Evolutionary conservation across 2,888 invertebrate genomes (phyloP), one percentile per base, ranked within the genome.

Genomic region (Agrotis puta): DNA sequence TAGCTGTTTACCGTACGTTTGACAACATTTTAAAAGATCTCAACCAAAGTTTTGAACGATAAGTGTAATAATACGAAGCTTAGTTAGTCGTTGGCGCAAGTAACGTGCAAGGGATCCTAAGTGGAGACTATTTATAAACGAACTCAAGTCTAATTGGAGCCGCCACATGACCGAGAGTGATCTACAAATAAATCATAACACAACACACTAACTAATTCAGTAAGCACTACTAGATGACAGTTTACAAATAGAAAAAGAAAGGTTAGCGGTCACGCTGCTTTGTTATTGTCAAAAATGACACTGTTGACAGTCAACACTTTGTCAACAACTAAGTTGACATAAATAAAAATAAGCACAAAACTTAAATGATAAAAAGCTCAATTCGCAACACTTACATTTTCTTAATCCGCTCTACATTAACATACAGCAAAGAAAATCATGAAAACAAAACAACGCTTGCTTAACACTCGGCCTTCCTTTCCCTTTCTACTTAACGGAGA

Each of bases 361-460:
- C 47, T 47, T 24, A 58, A 70, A 64, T 53, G 1, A 64, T 53
- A 68, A 81, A 82, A 82, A 82, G 77, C 73, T 67, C 64, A 70
- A 79, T 72, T 39, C 81, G 85, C 74, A 70, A 81, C 82, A 94
- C 95, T 95, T 93, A 95, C 95, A 89, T 91, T 92, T 90, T 89
- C 88, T 91, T 82, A 91, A 88, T 92, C 91, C 89, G 91, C 92
- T 92, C 91, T 90, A 92, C 85, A 87, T 91, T 70, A 64, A 87
- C 82, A 85, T 82, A 88, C 88, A 89, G 87, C 90, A 91, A 91
- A 92, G 92, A 92, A 93, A 93, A 94, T 88, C 89, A 91, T 91
- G 91, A 93, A 93, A 95, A 92, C 93, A 93, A 93, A 94, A 93
- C 92, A 93, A 92, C 88, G 88, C 90, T 90, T 88, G 88, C 88